Evolutionary conservation across 2,113 vertebrate species (phyloP), one percentile per base, ranked within the genome.

Genomic region (Notothenia coriiceps): DNA sequence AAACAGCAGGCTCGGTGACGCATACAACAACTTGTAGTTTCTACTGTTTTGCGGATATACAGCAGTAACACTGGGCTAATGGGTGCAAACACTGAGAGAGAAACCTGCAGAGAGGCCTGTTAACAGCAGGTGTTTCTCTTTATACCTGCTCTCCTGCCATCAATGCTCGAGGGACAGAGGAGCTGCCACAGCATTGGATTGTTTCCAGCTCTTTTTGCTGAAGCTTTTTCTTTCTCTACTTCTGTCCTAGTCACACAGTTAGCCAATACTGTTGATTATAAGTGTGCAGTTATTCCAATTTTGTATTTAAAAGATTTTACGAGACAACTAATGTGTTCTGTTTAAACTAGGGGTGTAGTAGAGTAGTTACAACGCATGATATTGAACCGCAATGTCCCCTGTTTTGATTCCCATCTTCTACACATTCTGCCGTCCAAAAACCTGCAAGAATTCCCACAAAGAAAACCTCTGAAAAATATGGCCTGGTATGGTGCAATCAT

Each of bases 401-500:
- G 5, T 40, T 40, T 40, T 40, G 35, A 40, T 40, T 40, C 35
- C 35, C 35, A 40, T 6, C 35, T 7, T 40, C 35, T 40, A 40
- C 35, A 40, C 35, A 40, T 40, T 7, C 35, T 6, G 5, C 35
- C 35, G 6, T 40, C 35, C 1, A 40, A 40, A 40, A 6, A 40
- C 5, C 29, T 40, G 6, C 35, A 7, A 40, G 7, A 40, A 40
- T 40, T 7, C 35, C 35, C 35, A 40, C 54, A 60, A 69, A 51
- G 20, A 6, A 46, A 17, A 62, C 13, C 20, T 10, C 15, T 51
- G 56, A 49, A 46, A 46, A 71, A 2, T 71, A 51, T 47, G 44
- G 47, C 22, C 49, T n/a, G 40, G 10, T 70, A 13, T 84, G 71
- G 55, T 72, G 79, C 75, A 43, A 82, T 0, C 63, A 7, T 56